Evolutionary conservation across 2,113 vertebrate species (phyloP), one percentile per base, ranked within the genome.

Genomic region (human (Homo sapiens)): DNA sequence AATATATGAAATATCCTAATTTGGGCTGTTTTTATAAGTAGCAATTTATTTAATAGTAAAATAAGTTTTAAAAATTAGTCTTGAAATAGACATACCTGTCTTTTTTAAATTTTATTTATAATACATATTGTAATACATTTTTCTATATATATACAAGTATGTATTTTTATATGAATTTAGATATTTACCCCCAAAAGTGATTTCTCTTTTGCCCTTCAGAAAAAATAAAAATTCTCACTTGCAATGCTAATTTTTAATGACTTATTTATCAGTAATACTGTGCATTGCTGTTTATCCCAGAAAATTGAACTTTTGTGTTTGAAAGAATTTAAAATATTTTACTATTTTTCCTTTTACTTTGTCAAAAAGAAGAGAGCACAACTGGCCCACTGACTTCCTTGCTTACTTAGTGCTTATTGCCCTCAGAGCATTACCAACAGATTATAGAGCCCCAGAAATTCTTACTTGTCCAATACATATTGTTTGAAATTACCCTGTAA

Each of bases 1-100:
- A 72, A 50, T 76, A 20, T 64, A 30, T 92, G 27, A 17, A 80
- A 43, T 68, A 83, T 8, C 20, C 78, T 92, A 89, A 96, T 81
- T 75, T 55, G 52, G 59, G 32, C 61, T 82, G 79, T 38, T 97
- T 93, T 76, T 81, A 55, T 82, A 96, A 95, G n/a, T 40, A 75
- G 14, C 12, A 59, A 70, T 35, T 43, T 83, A 95, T 73, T 79
- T 93, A 27, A 59, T 70, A 45, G 20, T 48, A 90, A 72, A 90
- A 38, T 91, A 89, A 38, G 5, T 82, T 86, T 82, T 81, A 59
- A 73, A 87, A 79, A 7, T 61, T 90, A 76, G 11, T 80, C 86
- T 90, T 86, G n/a, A 90, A 84, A 10, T 59, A 18, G 27, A 66
- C 89, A 16, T 72, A 12, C 8, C 43, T 38, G 18, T 94, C 23